Base-by-base conservation (phyloP, 2,888 invertebrate genomes). In the Nematopogon swammerdamellus region DNA sequence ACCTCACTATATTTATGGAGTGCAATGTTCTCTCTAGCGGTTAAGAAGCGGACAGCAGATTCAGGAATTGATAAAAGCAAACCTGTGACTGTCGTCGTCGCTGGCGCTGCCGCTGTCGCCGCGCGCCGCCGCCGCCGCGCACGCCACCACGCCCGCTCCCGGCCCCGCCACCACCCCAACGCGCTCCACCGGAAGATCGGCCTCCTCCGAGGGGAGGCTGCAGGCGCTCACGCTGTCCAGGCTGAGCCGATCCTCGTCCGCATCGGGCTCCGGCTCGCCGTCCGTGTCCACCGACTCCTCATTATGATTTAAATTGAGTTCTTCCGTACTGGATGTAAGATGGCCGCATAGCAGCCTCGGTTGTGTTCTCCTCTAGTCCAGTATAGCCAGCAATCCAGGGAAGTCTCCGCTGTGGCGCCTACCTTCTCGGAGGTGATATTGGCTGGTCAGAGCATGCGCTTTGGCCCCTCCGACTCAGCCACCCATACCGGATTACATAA, bases 151-250 rank as follows among this genome's bases (percentile, higher is more conserved):
- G 46, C 20, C 20, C 19, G 44, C 19, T 18, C 36, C 44, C 2
- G 55, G 55, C n/a, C 58, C 62, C 0, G 58, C 64, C 25, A 6
- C 25, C 10, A 4, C 25, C 25, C 10, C 25, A 16, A 42, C 25
- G 46, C 44, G 5, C 25, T 25, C 25, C 18, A 62, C 63, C 0
- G 65, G 67, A 0, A 68, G 68, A 46, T 71, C 36, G 8, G 43
- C 75, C 1, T 72, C 76, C 25, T 77, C 77, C 0, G 75, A 75
- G 56, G 72, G 70, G 60, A 77, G 59, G 17, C 76, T 74, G 29
- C 70, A 71, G 2, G 59, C 68, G 53, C 74, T 72, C 17, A 70
- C 60, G 57, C 74, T 76, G 64, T 77, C 79, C 53, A 75, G 52
- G 50, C 80, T 79, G 51, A 68, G 68, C 25, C 67, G 56, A 56